A percentile compares a stretch with the other conserved stretches of the same genome.
phyloP scores from a whole-genome alignment of 2,113 vertebrate species.

The Hippocampus comes region DNA sequence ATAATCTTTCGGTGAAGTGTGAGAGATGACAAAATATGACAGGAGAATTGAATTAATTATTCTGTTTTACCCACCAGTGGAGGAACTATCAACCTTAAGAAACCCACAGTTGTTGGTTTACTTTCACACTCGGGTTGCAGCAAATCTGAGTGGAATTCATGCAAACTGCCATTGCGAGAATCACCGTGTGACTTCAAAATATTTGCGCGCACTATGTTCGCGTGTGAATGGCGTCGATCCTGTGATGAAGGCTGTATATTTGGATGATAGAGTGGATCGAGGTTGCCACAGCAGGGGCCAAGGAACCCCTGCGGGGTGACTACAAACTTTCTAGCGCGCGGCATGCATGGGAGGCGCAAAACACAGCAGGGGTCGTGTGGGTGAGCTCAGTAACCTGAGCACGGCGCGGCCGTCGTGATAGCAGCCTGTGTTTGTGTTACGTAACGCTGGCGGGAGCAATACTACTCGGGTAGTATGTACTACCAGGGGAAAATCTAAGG shows the following conservation, averaged over 20 bases:
- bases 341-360: constrained; percentile 1
- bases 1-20: no score
- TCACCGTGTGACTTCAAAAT: background rate
- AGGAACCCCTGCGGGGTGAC: constrained; percentile 23
- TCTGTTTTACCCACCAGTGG: no score
- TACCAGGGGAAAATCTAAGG: constrained; percentile 49
- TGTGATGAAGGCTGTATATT: constrained; percentile 23
- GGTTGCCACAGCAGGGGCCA: constrained; percentile 65
- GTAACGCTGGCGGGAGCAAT: constrained; percentile 56
- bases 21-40: no score
- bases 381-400: constrained; percentile 50
- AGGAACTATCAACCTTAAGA: no score
- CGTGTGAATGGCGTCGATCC: constrained; percentile 31
- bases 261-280: constrained; percentile 7
- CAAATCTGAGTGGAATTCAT: no score
- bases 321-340: constrained; percentile 28
- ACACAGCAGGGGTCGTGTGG: constrained; percentile 22
- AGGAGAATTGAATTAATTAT: no score
- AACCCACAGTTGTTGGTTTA: no score
- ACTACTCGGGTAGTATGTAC: constrained; percentile 46
- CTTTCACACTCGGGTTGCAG: no score
- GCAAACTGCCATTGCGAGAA: background rate
- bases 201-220: background rate
- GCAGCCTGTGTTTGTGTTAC: constrained; percentile 73
- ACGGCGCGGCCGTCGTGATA: constrained; percentile 59